A percentile compares a stretch with the other conserved stretches of the same genome.
These are phyloP conservation scores for Scotopteryx bipunctaria DNA, from an alignment of 2,888 invertebrate species.

Conservation along the genomic window DNA sequence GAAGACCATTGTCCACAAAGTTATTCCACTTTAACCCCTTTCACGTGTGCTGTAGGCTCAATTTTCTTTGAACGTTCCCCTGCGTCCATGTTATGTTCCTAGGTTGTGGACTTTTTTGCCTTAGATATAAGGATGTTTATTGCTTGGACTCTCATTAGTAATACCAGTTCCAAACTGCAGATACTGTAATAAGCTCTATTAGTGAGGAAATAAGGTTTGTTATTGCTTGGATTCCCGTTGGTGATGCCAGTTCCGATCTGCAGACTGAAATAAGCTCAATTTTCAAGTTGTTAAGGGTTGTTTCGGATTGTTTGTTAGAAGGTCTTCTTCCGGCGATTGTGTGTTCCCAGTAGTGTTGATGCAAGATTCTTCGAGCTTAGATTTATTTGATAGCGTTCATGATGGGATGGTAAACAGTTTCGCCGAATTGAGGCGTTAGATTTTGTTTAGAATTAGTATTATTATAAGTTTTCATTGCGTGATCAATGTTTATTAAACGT, in stretches of 20 bases:
- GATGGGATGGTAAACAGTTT: conserved; percentile 23
- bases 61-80: conserved; percentile 8
- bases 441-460: not conserved
- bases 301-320: not conserved
- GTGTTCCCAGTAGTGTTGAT: conserved; percentile 30
- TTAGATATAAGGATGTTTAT: conserved; percentile 10
- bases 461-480: not conserved
- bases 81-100: not conserved
- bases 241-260: not conserved
- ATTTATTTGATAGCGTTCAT: conserved; percentile 31
- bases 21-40: conserved; percentile 11
- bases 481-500: no score
- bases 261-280: not conserved
- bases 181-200: not conserved
- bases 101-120: conserved; percentile 4
- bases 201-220: not conserved
- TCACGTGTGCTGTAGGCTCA: not conserved
- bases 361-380: conserved; percentile 26
- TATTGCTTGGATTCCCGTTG: conserved; percentile 6
- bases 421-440: not conserved
- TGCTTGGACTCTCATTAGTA: conserved; percentile 1
- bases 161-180: not conserved
- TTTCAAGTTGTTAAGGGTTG: no score
- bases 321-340: conserved; percentile 32
- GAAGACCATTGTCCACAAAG: conserved; percentile 19